These are phyloP conservation scores for Tautogolabrus adspersus DNA, from an alignment of 2,113 vertebrate genomes.

Conservation along the genomic window DNA sequence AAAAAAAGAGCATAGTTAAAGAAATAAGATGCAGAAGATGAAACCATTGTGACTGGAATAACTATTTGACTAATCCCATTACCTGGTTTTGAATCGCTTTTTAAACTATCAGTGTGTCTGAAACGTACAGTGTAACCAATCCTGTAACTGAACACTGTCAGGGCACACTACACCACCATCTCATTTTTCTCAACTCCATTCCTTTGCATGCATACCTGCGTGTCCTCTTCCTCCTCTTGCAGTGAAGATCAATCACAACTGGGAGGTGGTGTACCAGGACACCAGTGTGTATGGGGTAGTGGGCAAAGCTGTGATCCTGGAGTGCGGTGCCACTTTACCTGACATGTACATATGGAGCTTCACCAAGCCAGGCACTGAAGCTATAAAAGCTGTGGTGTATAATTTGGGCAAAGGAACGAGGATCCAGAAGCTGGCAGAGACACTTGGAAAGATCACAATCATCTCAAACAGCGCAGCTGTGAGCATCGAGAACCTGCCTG, in stretches of 20 bases:
- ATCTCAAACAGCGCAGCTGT: constrained; percentile 86
- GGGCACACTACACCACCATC: constrained; percentile 60
- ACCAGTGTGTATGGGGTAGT: constrained; percentile 83
- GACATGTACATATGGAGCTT: constrained; percentile 92
- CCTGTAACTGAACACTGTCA: constrained; percentile 58
- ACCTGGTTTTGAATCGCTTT: constrained; percentile 21
- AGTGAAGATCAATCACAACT: constrained; percentile 69
- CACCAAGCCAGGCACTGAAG: constrained; percentile 79
- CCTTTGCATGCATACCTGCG: constrained; percentile 24
- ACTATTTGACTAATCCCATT: constrained; percentile 1
- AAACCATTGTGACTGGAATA: not conserved
- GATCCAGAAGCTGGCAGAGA: constrained; percentile 74
- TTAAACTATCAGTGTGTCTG: constrained; percentile 29
- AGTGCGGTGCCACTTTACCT: constrained; percentile 75
- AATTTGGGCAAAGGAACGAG: constrained; percentile 81
- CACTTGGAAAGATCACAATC: constrained; percentile 82
- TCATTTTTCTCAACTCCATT: constrained; percentile 38
- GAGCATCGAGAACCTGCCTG: constrained; percentile 83
- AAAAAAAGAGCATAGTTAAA: not conserved
- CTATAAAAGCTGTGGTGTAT: constrained; percentile 80
- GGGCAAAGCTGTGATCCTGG: constrained; percentile 83
- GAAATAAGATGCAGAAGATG: not conserved
- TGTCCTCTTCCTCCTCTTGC: constrained; percentile 66
- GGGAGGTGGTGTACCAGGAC: constrained; percentile 79
- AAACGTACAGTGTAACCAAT: constrained; percentile 58